Base-by-base conservation (phyloP, 2,113 vertebrate species). In the Coryphaenoides rupestris region DNA sequence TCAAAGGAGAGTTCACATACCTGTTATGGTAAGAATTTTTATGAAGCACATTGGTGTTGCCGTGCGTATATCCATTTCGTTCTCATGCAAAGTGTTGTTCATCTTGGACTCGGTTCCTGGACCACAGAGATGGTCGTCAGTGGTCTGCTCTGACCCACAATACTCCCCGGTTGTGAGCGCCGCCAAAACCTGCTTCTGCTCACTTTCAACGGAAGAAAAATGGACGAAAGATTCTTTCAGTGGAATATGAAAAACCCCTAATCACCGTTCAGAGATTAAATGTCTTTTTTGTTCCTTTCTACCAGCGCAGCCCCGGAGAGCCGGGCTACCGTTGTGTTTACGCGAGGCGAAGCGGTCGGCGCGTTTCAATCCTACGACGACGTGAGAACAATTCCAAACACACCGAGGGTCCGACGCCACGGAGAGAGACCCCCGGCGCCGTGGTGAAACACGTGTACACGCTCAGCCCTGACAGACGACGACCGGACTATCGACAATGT, bases 11-110 rank as follows among this genome's bases (percentile, higher is more conserved):
- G 74, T 72, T 85, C 71, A 62, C 65, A n/a, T 21, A 60, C 26
- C 22, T 81, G 70, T 80, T 84, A 79, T 79, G 61, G 71, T 61
- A 67, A 58, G 66, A 21, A 19, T 46, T 69, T 75, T 75, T 65
- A 74, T 66, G 58, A 77, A 74, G 71, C 67, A 12, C 61, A 63
- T 78, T 76, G 68, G 54, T 76, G 55, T 50, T 28, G 73, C 62
- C 68, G 22, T 82, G 82, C 76, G 70, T 79, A 71, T 86, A 82
- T 88, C 80, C 62, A 73, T 88, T 84, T 84, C 77, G 76, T 73
- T 63, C 59, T 79, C 79, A 71, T 74, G 75, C 74, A 70, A 82
- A 81, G 79, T 63, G 57, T 52, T 82, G 76, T 83, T 82, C 76
- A 4, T 80, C 69, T 85, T 87, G 73, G 82, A 80, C 67, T 65